Conservation (phyloP, 2,113 vertebrate species). For the Microcebus tavaratra region DNA sequence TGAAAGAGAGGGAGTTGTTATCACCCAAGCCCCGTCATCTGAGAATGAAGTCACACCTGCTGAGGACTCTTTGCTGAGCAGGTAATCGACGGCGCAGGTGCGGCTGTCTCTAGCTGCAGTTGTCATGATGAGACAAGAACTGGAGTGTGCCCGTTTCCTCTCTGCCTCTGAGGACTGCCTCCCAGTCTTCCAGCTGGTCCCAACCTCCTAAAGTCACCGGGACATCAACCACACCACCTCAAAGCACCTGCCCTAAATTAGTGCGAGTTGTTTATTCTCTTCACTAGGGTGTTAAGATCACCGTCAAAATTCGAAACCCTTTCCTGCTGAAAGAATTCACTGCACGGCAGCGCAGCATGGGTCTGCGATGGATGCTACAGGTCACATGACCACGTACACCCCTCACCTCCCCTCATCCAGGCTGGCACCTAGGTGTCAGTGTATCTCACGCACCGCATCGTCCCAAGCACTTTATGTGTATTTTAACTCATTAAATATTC, state of each 20-base stretch:
- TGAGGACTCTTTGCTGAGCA: rapidly evolving
- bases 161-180: neutral
- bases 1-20: neutral
- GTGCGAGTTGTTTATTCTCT: neutral
- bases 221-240: neutral
- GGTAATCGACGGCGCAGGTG: neutral
- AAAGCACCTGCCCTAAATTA: neutral
- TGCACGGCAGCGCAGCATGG: neutral
- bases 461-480: neutral
- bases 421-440: neutral
- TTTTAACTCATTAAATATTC: neutral
- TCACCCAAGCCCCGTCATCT: rapidly evolving
- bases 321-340: neutral
- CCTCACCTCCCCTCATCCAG: neutral
- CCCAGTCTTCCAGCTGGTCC: neutral
- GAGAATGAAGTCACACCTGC: neutral
- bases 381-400: neutral
- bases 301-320: neutral
- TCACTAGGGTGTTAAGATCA: neutral
- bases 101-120: neutral
- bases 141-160: neutral
- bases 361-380: neutral
- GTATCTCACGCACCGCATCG: rapidly evolving
- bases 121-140: neutral
- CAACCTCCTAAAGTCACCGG: neutral